A percentile compares a stretch with the other conserved stretches of the same genome.
phyloP scores from a whole-genome alignment of 2,888 invertebrate genomes.

The Chymomyza procnemis region DNA sequence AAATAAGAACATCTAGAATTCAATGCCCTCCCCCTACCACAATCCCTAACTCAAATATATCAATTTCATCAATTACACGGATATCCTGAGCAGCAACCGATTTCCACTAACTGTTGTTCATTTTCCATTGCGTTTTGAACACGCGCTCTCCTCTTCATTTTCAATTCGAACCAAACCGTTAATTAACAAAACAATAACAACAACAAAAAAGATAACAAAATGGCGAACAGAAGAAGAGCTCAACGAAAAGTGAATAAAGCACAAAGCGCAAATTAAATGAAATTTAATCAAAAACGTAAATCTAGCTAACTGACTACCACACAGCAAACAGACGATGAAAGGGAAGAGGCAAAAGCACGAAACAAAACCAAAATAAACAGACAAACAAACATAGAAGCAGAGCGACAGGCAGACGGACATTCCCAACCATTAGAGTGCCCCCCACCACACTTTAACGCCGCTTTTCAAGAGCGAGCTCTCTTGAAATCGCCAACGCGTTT shows the following conservation, averaged over 20 bases:
- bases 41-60: not conserved
- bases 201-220: slow-evolving; percentile 29
- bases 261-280: slow-evolving; percentile 57
- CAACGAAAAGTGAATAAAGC: not conserved
- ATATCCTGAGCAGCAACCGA: not conserved
- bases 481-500: not conserved
- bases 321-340: slow-evolving; percentile 6
- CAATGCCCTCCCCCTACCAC: no score
- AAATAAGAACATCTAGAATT: no score
- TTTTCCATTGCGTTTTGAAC: slow-evolving; percentile 34
- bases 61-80: not conserved
- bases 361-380: slow-evolving; percentile 7
- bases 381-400: slow-evolving; percentile 6
- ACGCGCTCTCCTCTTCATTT: slow-evolving; percentile 52
- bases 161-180: slow-evolving; percentile 39
- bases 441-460: not conserved
- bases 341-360: not conserved
- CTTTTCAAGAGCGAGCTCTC: slow-evolving; percentile 35
- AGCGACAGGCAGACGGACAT: not conserved
- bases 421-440: slow-evolving; percentile 2
- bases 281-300: slow-evolving; percentile 70
- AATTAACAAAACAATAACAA: slow-evolving; percentile 49
- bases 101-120: not conserved
- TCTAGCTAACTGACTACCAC: slow-evolving; percentile 53
- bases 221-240: not conserved